Conservation (phyloP, 2,888 invertebrate species). For the Cosmia trapezina region DNA sequence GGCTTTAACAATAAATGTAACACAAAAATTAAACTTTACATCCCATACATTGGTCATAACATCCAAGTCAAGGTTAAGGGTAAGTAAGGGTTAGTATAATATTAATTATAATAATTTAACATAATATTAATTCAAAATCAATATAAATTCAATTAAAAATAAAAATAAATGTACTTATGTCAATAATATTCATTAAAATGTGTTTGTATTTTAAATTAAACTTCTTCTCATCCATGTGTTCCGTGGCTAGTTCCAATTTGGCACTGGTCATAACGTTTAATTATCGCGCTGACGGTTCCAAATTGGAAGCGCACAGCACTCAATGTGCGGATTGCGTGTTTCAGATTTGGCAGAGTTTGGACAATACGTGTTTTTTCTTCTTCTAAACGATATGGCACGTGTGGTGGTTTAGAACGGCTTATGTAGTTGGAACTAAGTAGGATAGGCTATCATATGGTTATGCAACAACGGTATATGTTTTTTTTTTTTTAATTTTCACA, state of each 20-base stretch:
- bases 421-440: neutral
- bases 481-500: too few species aligned
- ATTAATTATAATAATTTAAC: too few species aligned
- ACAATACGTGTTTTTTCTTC: neutral
- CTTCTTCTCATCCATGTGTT: conserved; percentile 6
- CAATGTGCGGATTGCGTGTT: conserved; percentile 5
- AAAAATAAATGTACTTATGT: too few species aligned
- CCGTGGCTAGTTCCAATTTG: conserved; percentile 37
- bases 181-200: neutral
- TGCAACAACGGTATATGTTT: too few species aligned
- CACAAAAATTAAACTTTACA: too few species aligned
- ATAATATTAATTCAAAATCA: too few species aligned
- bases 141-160: too few species aligned
- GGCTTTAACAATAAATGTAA: too few species aligned
- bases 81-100: too few species aligned
- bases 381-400: neutral
- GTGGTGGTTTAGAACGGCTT: neutral
- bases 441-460: too few species aligned
- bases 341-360: conserved; percentile 29
- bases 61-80: too few species aligned
- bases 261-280: conserved; percentile 41
- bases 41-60: too few species aligned
- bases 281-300: conserved; percentile 30
- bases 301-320: conserved; percentile 30
- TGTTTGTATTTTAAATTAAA: conserved; percentile 40